phyloP scores from a whole-genome alignment of 2,113 vertebrate species.

The Leptobrachium ailaonicum region DNA sequence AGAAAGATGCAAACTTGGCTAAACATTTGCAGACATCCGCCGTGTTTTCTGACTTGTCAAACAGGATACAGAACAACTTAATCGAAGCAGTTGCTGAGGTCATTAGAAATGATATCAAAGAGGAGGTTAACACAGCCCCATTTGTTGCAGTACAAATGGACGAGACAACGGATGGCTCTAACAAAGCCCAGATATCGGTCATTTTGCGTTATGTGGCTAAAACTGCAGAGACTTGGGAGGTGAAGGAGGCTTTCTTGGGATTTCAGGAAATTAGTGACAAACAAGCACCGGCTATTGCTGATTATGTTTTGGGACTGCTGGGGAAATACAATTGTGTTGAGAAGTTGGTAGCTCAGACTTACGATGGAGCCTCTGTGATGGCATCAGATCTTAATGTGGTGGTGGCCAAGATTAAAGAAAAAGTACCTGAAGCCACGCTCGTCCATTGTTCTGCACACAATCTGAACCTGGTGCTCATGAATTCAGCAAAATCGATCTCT shows the following conservation, averaged over 20 bases:
- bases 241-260: conserved; percentile 48
- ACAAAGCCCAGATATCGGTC: neutral
- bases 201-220: neutral
- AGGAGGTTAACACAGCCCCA: conserved; percentile 10
- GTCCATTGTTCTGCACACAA: conserved; percentile 47
- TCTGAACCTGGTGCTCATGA: conserved; percentile 43
- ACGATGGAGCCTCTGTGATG: neutral
- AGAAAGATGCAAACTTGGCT: neutral
- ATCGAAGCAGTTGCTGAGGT: conserved; percentile 43
- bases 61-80: conserved; percentile 40
- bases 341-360: conserved; percentile 1
- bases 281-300: conserved; percentile 26
- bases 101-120: conserved; percentile 34
- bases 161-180: conserved; percentile 7
- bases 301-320: conserved; percentile 34
- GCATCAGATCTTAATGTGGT: neutral
- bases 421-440: conserved; percentile 1
- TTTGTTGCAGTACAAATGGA: neutral
- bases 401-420: neutral
- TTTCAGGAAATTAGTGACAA: conserved; percentile 47
- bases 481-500: conserved; percentile 31
- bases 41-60: conserved; percentile 38
- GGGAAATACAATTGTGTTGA: neutral
- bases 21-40: neutral
- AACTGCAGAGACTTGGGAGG: neutral